phyloP scores from a whole-genome alignment of 2,797 vertebrate genomes.

The Sebastes oblongus region DNA sequence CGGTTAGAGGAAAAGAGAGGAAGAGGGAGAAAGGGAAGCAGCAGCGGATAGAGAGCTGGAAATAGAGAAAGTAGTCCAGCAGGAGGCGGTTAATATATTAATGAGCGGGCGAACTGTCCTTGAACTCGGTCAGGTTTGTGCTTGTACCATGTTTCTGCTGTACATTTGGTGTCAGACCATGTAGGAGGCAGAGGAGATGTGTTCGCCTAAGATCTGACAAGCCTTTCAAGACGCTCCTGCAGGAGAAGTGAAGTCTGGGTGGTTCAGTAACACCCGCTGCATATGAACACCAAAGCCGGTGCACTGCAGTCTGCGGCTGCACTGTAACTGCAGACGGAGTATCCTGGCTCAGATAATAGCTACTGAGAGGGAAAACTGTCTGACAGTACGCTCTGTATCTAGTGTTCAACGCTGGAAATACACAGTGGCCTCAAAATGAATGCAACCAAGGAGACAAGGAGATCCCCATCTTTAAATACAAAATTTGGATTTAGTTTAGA shows the following conservation, averaged over 20 bases:
- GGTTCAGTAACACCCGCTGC: slow-evolving; percentile 65
- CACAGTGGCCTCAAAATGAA: slow-evolving; percentile 45
- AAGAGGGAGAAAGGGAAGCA: slow-evolving; percentile 25
- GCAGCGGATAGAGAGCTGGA: slow-evolving; percentile 38
- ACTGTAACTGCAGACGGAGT: slow-evolving; percentile 32
- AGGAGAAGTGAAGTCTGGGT: slow-evolving; percentile 65
- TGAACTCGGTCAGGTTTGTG: slow-evolving; percentile 68
- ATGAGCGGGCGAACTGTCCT: slow-evolving; percentile 76
- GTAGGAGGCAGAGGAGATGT: slow-evolving; percentile 71
- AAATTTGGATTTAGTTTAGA: slow-evolving; percentile 18
- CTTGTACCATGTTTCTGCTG: slow-evolving; percentile 52
- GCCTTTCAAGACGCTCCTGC: slow-evolving; percentile 68
- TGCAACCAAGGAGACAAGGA: slow-evolving; percentile 13
- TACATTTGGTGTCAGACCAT: slow-evolving; percentile 65
- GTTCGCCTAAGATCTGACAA: slow-evolving; percentile 71
- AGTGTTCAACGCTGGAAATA: slow-evolving; percentile 13
- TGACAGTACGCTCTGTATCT: slow-evolving; percentile 16
- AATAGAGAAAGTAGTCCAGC: slow-evolving; percentile 59
- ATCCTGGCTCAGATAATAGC: slow-evolving; percentile 36
- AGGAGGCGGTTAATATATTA: slow-evolving; percentile 72
- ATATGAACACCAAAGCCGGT: slow-evolving; percentile 57
- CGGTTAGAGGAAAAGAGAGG: slow-evolving; percentile 37
- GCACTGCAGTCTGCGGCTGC: slow-evolving; percentile 48
- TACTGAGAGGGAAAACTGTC: slow-evolving; percentile 34
- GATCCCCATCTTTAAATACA: slow-evolving; percentile 15